Conservation (phyloP, 1,140 invertebrate genomes). For the Nasonia vitripennis region DNA sequence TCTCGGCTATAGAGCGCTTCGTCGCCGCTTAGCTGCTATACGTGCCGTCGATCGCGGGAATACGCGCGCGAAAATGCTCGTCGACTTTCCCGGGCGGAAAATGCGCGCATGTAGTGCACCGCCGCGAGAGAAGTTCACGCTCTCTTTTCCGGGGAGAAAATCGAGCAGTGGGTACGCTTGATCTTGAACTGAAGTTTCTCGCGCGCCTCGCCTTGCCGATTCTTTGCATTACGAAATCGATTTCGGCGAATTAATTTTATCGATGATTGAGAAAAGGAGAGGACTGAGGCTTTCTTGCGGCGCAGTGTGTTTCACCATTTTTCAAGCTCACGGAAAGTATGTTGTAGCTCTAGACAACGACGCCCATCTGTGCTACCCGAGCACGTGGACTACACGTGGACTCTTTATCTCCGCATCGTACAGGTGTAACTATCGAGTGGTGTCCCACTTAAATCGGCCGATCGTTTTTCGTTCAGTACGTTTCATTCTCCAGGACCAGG, state of each 20-base stretch:
- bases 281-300: no score
- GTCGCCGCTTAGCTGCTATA: no score
- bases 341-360: background rate
- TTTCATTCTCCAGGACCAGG: background rate
- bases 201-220: background rate
- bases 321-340: background rate
- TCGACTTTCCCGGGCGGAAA: constrained; percentile 20
- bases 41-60: background rate
- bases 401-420: background rate
- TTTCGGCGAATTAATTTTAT: no score
- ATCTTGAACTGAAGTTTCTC: background rate
- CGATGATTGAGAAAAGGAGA: background rate
- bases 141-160: constrained; percentile 1
- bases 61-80: background rate
- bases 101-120: background rate
- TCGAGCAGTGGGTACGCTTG: background rate
- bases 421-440: constrained; percentile 14
- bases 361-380: background rate
- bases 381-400: constrained; percentile 42
- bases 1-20: background rate
- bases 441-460: constrained; percentile 11
- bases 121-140: constrained; percentile 8
- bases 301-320: background rate
- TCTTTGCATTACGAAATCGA: background rate
- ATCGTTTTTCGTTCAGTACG: background rate